Percentiles rank a stretch among this genome's conserved stretches.
These are phyloP conservation scores for Diplosoma virens DNA, from an alignment of 23 tunicate species.

Conservation along the genomic window DNA sequence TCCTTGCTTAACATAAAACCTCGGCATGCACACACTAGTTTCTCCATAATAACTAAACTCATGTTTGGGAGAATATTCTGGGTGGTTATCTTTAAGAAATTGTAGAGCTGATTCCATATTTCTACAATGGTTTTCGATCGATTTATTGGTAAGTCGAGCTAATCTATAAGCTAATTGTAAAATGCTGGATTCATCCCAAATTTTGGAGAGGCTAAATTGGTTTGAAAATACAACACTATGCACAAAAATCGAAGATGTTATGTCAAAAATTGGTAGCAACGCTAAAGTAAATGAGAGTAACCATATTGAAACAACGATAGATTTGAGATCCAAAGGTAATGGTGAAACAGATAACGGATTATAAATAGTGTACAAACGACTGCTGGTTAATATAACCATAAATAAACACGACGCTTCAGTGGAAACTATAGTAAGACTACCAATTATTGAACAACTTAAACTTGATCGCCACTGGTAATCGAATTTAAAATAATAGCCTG, in stretches of 20 bases:
- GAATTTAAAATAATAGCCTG: not conserved
- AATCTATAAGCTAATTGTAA: not conserved
- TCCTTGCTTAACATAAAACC: not conserved
- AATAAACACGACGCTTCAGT: slow-evolving; percentile 3
- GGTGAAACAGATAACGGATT: not conserved
- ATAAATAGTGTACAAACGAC: not conserved
- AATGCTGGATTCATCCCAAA: not conserved
- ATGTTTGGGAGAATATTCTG: not conserved
- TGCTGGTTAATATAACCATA: not conserved
- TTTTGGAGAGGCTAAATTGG: not conserved
- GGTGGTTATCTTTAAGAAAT: not conserved
- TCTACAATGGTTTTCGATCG: not conserved
- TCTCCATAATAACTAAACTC: not conserved
- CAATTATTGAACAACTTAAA: not conserved
- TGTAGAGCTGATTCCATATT: not conserved
- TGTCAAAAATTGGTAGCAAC: not conserved
- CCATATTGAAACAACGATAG: not conserved
- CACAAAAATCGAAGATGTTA: not conserved
- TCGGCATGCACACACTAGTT: not conserved
- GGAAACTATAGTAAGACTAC: not conserved
- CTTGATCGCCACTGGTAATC: not conserved
- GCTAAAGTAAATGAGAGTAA: not conserved
- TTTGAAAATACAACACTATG: not conserved
- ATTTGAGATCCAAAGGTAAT: not conserved
- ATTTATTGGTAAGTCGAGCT: not conserved